Evolutionary conservation across 2,113 vertebrate species (phyloP).

Genomic region (Nansenia antarctica): DNA sequence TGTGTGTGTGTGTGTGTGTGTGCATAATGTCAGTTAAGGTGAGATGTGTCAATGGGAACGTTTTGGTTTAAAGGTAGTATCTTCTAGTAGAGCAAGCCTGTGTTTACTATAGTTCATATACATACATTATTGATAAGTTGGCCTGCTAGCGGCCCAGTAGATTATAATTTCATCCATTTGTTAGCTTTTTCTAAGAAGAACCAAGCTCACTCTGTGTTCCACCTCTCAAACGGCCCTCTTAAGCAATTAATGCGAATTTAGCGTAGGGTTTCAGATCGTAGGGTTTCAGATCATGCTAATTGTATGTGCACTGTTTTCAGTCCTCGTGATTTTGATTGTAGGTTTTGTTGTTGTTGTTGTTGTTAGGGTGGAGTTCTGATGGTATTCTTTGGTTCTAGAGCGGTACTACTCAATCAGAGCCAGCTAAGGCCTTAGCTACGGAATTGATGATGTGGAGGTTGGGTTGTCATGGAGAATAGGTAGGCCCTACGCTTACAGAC

Average conservation of each 20-base stretch:
- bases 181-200: constrained; percentile 2
- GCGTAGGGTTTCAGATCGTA: background rate
- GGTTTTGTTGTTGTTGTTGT: background rate
- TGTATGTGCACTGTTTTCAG: constrained; percentile 29
- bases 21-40: too few species aligned
- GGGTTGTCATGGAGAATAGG: background rate
- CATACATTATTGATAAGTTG: constrained; percentile 32
- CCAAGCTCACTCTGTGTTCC: background rate
- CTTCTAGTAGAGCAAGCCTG: background rate
- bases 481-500: too few species aligned
- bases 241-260: background rate
- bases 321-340: constrained; percentile 32
- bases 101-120: constrained; percentile 19
- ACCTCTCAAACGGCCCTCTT: background rate
- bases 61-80: background rate
- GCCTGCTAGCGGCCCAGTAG: constrained; percentile 18
- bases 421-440: background rate
- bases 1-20: background rate
- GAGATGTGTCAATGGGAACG: background rate
- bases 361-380: background rate
- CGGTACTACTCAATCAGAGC: constrained; percentile 31
- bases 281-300: constrained; percentile 11
- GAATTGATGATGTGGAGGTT: too few species aligned
- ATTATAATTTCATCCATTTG: constrained; percentile 19
- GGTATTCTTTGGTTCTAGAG: background rate